These are phyloP conservation scores for Diprion similis DNA, from an alignment of 1,140 invertebrate species.

Conservation along the genomic window DNA sequence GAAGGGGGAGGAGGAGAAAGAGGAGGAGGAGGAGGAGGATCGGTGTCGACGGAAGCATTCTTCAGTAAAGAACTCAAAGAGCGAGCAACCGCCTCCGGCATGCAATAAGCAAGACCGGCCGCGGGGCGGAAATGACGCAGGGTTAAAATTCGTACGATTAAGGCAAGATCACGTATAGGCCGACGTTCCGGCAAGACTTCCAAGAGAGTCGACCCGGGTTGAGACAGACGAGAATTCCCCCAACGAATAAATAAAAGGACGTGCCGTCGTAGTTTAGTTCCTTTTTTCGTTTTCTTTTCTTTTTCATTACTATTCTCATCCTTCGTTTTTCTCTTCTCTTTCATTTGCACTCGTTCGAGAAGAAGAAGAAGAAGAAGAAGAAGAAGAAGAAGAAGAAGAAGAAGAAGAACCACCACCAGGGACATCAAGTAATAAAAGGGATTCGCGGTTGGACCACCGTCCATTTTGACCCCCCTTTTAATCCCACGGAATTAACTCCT, in stretches of 20 bases:
- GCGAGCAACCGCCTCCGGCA: not conserved
- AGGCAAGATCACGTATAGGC: constrained; percentile 48
- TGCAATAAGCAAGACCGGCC: not conserved
- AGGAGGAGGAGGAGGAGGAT: too few relatives aligned
- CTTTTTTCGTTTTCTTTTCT: not conserved
- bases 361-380: not conserved
- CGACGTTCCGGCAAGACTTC: constrained; percentile 26
- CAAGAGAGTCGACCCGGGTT: not conserved
- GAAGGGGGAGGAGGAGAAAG: too few relatives aligned
- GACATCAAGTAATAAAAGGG: not conserved
- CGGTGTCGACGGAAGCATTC: not conserved
- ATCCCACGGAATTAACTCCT: not conserved
- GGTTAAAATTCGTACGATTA: constrained; percentile 38
- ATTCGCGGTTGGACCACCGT: constrained; percentile 1
- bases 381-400: not conserved
- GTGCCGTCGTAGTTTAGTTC: constrained; percentile 14
- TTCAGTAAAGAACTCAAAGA: not conserved
- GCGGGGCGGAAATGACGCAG: constrained; percentile 26
- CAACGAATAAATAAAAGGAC: too few relatives aligned
- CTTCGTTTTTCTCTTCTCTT: constrained; percentile 16
- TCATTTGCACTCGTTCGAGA: constrained; percentile 6
- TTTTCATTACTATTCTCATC: not conserved
- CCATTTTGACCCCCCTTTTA: not conserved
- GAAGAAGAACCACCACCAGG: not conserved
- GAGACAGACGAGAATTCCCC: too few relatives aligned